These are phyloP conservation scores for Leucoraja erinaceus DNA, from an alignment of 2,113 vertebrate species.

Conservation along the genomic window DNA sequence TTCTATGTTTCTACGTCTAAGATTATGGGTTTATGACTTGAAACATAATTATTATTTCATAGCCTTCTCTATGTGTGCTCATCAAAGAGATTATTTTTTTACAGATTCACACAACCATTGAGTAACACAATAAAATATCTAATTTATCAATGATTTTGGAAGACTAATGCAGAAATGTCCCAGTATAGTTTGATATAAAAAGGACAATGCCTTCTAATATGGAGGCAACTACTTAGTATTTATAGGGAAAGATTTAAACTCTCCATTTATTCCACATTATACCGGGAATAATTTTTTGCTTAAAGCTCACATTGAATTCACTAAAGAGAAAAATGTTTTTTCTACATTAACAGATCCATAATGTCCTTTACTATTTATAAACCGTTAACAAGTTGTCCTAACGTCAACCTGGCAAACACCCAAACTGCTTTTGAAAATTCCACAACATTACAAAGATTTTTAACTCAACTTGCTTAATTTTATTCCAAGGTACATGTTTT, in stretches of 20 bases:
- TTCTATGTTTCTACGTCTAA: too few species aligned
- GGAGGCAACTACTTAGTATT: not conserved
- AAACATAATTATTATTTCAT: not conserved
- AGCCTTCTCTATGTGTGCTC: not conserved
- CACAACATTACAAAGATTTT: not conserved
- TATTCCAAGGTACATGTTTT: constrained; percentile 73
- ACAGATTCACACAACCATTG: not conserved
- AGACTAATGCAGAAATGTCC: not conserved
- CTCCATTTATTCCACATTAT: not conserved
- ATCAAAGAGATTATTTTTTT: too few species aligned
- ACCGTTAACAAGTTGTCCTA: not conserved
- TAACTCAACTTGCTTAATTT: constrained; percentile 13
- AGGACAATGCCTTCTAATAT: not conserved
- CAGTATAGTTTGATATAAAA: not conserved
- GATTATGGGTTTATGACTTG: too few species aligned
- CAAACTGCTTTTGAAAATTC: not conserved
- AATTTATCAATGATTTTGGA: not conserved
- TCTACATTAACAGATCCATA: not conserved
- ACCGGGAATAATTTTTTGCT: not conserved
- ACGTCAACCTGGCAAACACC: too few species aligned
- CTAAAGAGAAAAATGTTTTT: too few species aligned
- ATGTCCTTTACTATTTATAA: not conserved
- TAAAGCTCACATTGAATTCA: not conserved
- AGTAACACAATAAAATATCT: not conserved
- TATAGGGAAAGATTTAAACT: not conserved